phyloP scores from a whole-genome alignment of 2,797 vertebrate species.

The Echiichthys vipera region DNA sequence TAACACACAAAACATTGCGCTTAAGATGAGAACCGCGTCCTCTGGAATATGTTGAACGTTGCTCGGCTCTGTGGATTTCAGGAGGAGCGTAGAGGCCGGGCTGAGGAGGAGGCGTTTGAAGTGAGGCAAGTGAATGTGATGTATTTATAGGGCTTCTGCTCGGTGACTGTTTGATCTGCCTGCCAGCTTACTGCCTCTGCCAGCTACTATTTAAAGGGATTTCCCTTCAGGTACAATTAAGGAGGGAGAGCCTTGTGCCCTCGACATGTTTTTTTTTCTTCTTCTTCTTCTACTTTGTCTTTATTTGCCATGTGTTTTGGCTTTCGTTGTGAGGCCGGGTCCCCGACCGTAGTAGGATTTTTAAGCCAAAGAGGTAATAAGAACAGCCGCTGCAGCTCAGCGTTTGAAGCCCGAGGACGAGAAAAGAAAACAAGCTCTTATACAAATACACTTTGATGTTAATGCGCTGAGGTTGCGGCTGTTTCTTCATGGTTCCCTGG shows the following conservation, averaged over 20 bases:
- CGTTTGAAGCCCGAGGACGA: conserved; percentile 63
- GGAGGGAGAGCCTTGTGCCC: conserved; percentile 68
- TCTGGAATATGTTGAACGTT: conserved; percentile 30
- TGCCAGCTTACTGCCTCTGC: conserved; percentile 81
- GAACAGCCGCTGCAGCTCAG: conserved; percentile 55
- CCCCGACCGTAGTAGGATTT: conserved; percentile 49
- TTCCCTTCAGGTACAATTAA: conserved; percentile 88
- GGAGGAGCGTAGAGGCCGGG: conserved; percentile 39
- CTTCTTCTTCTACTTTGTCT: conserved; percentile 48
- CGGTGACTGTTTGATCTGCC: conserved; percentile 81
- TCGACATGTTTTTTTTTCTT: conserved; percentile 46
- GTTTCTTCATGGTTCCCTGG: conserved; percentile 65
- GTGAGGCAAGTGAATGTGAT: conserved; percentile 82
- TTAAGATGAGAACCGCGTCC: conserved; percentile 25
- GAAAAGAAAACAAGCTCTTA: conserved; percentile 84
- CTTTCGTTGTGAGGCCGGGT: conserved; percentile 60
- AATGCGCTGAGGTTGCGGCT: conserved; percentile 64
- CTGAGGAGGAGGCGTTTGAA: conserved; percentile 65
- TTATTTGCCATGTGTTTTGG: conserved; percentile 70
- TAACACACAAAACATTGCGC: conserved; percentile 13
- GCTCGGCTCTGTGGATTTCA: conserved; percentile 30
- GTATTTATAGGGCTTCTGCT: conserved; percentile 86
- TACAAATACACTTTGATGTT: conserved; percentile 83
- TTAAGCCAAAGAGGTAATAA: conserved; percentile 71
- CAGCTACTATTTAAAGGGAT: conserved; percentile 85